Conservation (phyloP, 2,113 vertebrate species). For the Callionymus lyra region DNA sequence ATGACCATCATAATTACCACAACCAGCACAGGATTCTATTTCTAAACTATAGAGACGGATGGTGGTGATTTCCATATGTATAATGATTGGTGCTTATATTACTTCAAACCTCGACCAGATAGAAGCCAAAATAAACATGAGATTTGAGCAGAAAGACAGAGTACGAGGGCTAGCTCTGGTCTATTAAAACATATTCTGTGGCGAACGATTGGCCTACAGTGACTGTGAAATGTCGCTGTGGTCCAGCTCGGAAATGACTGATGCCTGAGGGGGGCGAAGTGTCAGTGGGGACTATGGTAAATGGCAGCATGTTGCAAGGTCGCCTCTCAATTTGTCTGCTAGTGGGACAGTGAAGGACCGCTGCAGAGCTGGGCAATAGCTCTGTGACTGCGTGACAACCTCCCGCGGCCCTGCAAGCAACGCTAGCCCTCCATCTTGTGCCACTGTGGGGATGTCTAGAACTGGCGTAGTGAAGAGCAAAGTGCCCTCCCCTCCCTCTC, state of each 20-base stretch:
- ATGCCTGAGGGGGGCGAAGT: constrained; percentile 36
- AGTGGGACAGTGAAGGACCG: constrained; percentile 40
- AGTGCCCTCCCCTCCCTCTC: constrained; percentile 48
- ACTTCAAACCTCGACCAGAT: neutral
- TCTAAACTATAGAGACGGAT: no score
- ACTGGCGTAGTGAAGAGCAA: constrained; percentile 48
- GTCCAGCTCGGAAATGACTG: constrained; percentile 46
- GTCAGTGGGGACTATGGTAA: constrained; percentile 48
- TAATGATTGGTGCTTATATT: no score
- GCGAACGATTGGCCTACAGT: constrained; percentile 28
- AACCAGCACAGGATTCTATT: no score
- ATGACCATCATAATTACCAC: no score
- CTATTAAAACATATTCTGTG: constrained; percentile 15
- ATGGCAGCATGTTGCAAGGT: constrained; percentile 61
- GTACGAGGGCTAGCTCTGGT: neutral
- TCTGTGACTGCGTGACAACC: constrained; percentile 56
- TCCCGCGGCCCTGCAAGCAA: constrained; percentile 44
- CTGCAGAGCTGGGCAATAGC: constrained; percentile 36
- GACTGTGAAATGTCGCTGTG: constrained; percentile 19
- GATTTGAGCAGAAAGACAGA: constrained; percentile 4
- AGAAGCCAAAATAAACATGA: neutral
- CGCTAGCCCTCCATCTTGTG: constrained; percentile 57
- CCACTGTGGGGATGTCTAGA: constrained; percentile 51
- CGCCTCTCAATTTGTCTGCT: constrained; percentile 58
- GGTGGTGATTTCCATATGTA: no score